A percentile compares a stretch with the other conserved stretches of the same genome.
These are phyloP conservation scores for Menidia beryllina DNA, from an alignment of 2,113 vertebrate species.

Conservation along the genomic window DNA sequence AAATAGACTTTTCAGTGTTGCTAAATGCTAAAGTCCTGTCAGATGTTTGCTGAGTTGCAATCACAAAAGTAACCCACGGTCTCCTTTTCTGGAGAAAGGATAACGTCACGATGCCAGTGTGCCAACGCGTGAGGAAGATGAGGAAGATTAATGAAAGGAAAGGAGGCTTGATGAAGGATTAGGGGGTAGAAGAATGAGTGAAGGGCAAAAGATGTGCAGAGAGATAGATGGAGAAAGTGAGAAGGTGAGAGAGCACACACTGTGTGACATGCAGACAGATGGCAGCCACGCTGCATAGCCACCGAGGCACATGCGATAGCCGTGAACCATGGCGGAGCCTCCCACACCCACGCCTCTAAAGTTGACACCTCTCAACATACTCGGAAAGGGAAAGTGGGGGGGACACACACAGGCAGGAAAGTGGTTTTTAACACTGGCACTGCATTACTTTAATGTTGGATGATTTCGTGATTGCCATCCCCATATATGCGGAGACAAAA, in stretches of 20 bases:
- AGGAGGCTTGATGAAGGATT: conserved; percentile 29
- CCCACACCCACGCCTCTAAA: conserved; percentile 71
- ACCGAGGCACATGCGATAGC: conserved; percentile 70
- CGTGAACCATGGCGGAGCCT: conserved; percentile 69
- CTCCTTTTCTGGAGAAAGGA: conserved; percentile 36
- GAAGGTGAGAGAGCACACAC: conserved; percentile 54
- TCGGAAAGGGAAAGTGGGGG: conserved; percentile 15
- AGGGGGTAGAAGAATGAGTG: conserved; percentile 24
- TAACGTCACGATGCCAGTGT: conserved; percentile 16
- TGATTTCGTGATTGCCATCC: neutral
- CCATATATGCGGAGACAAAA: neutral
- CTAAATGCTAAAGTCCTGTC: neutral
- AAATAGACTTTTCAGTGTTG: neutral
- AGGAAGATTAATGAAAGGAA: conserved; percentile 18
- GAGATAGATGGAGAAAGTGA: conserved; percentile 34
- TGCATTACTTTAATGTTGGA: conserved; percentile 2
- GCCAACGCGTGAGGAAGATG: conserved; percentile 12
- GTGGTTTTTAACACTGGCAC: conserved; percentile 7
- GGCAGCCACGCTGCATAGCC: conserved; percentile 66
- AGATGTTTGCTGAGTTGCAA: neutral
- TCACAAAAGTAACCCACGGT: neutral
- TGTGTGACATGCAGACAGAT: conserved; percentile 73
- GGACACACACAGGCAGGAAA: conserved; percentile 6
- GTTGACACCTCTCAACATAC: conserved; percentile 67
- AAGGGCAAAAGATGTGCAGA: conserved; percentile 35